phyloP scores from a whole-genome alignment of 2,113 vertebrate genomes.

The Genyomyrus donnyi region DNA sequence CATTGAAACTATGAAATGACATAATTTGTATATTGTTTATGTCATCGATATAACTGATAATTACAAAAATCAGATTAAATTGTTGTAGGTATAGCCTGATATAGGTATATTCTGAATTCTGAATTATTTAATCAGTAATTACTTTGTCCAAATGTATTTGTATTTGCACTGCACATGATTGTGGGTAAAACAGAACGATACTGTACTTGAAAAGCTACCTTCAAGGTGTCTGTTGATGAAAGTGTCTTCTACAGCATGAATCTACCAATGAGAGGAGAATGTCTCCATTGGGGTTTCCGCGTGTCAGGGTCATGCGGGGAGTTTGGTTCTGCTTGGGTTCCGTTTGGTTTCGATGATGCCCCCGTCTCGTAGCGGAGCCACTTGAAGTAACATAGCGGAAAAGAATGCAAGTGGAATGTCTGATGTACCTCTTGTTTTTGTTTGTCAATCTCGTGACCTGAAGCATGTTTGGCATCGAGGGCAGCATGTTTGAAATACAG shows the following conservation, averaged over 20 bases:
- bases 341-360: not conserved
- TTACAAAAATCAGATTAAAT: not conserved
- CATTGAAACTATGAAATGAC: not conserved
- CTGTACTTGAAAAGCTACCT: not conserved
- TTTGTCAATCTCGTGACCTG: not conserved
- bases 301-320: not conserved
- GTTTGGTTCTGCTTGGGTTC: not conserved
- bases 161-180: not conserved
- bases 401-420: not conserved
- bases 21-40: not conserved
- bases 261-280: not conserved
- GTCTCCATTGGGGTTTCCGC: not conserved
- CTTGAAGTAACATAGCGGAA: not conserved
- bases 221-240: not conserved
- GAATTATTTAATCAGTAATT: not conserved
- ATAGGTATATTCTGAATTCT: not conserved
- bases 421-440: not conserved
- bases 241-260: not conserved
- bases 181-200: not conserved
- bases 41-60: not conserved
- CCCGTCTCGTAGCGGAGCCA: not conserved
- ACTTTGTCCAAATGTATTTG: not conserved
- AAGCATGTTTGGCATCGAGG: not conserved
- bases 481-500: not conserved
- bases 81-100: not conserved